These are phyloP conservation scores for Uropsilus gracilis DNA, from an alignment of 2,113 vertebrate species.

Conservation along the genomic window DNA sequence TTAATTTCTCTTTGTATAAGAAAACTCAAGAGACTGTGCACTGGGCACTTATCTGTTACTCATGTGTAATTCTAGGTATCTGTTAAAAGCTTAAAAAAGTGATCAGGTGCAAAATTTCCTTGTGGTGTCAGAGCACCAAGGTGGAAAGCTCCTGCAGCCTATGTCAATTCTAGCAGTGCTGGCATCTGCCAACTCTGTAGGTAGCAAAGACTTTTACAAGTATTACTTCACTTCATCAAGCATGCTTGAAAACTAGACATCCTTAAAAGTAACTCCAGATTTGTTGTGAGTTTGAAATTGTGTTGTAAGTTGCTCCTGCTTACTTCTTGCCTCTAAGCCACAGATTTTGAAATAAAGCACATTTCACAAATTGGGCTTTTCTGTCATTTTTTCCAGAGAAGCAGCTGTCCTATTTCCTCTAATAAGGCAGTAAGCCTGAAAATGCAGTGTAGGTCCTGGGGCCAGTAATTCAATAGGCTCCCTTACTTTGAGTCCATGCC, in stretches of 20 bases:
- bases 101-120: background rate
- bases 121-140: background rate
- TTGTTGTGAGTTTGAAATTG: constrained; percentile 19
- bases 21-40: background rate
- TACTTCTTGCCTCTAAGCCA: constrained; percentile 40
- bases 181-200: constrained; percentile 47
- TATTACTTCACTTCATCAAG: constrained; percentile 20
- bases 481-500: background rate
- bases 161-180: background rate
- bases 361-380: constrained; percentile 50
- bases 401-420: constrained; percentile 63
- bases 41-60: background rate
- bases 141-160: background rate
- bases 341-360: constrained; percentile 67
- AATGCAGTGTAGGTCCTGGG: background rate
- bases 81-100: constrained; percentile 42
- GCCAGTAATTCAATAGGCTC: background rate
- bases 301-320: constrained; percentile 27
- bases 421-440: constrained; percentile 57
- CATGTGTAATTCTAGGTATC: background rate
- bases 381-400: constrained; percentile 50
- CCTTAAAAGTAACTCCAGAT: background rate
- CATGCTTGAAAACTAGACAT: background rate
- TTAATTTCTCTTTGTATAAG: constrained; percentile 23
- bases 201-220: background rate